Base-by-base conservation (phyloP, 1,140 invertebrate genomes). In the Pseudobourletiella spinata region DNA sequence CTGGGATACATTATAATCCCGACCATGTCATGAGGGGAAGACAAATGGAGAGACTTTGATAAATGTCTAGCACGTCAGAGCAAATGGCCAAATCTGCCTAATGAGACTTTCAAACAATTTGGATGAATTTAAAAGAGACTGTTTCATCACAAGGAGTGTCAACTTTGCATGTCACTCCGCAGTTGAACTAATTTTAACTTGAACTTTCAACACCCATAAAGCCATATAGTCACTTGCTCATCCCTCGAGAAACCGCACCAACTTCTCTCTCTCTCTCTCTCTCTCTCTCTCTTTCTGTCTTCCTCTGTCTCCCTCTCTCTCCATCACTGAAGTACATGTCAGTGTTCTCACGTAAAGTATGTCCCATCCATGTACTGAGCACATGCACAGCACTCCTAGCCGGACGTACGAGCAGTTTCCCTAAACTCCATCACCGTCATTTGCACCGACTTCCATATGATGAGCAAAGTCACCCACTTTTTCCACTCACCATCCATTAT, bases 31-130 rank as follows among this genome's bases (percentile, higher is more conserved):
- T 43, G 56, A 46, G 51, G 39, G 48, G 60, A 66, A 66, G 65
- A 66, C 65, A 66, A 66, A 66, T 66, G 64, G 60, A 62, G 55
- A 43, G 60, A 57, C 55, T 66, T 66, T 66, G 65, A 66, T 66
- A 66, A 66, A 66, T 66, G 65, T 63, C 57, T 56, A 48, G 52
- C 65, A 62, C 42, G 64, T 65, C 64, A 61, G 29, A 59, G 59
- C 55, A 61, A 65, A 65, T 65, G 64, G 46, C 64, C 65, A 63
- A 60, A 60, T 63, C 60, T 59, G 30, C 60, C 56, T 63, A 66
- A 66, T 66, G 65, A 66, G 60, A 59, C 65, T 63, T 63, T 62
- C 51, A 59, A 66, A 66, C 60, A 59, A 66, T 66, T 66, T 62
- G 59, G 57, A 62, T 62, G 30, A 55, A 62, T 66, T 59, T 63